These are phyloP conservation scores for Halichoerus grypus DNA, from an alignment of 2,113 vertebrate species.

Conservation along the genomic window DNA sequence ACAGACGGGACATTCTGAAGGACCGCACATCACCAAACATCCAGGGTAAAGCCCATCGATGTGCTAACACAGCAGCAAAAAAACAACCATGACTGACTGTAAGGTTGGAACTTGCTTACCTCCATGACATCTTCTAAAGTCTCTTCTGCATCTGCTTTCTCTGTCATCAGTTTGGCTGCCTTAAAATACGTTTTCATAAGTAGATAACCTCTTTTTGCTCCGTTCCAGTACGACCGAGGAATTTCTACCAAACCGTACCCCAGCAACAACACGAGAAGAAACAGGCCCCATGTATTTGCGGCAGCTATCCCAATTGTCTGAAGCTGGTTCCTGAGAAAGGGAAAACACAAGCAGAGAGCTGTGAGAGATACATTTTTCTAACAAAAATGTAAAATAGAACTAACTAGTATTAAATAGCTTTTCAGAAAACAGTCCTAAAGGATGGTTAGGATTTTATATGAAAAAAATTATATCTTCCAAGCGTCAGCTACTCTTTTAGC, in stretches of 20 bases:
- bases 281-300: constrained; percentile 97
- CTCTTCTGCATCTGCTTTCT: constrained; percentile 95
- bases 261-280: constrained; percentile 95
- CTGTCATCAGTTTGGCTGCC: constrained; percentile 93
- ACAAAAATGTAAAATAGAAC: not conserved
- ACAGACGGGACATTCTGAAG: not conserved
- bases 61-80: not conserved
- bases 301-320: constrained; percentile 96
- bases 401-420: not conserved
- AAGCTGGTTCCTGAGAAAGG: constrained; percentile 90
- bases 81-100: not conserved
- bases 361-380: not conserved
- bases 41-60: not conserved
- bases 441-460: not conserved
- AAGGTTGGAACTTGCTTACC: constrained; percentile 82
- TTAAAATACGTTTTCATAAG: constrained; percentile 96
- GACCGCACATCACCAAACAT: not conserved
- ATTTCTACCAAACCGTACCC: constrained; percentile 97
- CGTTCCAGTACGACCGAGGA: constrained; percentile 95
- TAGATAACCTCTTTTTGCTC: constrained; percentile 91
- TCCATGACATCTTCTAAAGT: constrained; percentile 96
- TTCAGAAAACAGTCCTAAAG: constrained; percentile 25
- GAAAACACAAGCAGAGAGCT: not conserved
- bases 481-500: not conserved
- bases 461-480: constrained; percentile 30